These are phyloP conservation scores for Erpetoichthys calabaricus DNA, from an alignment of 2,797 vertebrate species.

Conservation along the genomic window DNA sequence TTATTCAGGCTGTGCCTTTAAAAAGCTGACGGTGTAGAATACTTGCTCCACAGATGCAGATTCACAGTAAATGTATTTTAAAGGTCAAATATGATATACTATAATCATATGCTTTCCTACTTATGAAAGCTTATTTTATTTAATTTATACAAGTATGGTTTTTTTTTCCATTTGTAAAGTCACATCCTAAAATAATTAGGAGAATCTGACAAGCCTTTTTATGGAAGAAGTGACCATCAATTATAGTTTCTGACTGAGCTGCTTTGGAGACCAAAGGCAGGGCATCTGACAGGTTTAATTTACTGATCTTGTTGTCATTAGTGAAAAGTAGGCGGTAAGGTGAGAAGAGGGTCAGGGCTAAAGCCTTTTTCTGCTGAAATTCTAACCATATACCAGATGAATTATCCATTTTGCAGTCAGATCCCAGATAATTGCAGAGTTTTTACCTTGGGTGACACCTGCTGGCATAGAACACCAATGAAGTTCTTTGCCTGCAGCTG, in stretches of 20 bases:
- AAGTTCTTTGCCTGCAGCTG: not conserved
- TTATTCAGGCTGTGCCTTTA: no score
- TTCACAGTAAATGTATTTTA: no score
- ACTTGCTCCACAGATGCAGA: no score
- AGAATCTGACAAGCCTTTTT: slow-evolving; percentile 24
- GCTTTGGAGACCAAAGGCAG: slow-evolving; percentile 22
- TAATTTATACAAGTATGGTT: slow-evolving; percentile 27
- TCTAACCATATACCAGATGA: slow-evolving; percentile 18
- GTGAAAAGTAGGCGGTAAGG: slow-evolving; percentile 21
- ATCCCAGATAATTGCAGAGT: slow-evolving; percentile 12
- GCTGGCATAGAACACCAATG: slow-evolving; percentile 24
- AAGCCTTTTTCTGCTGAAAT: slow-evolving; percentile 19
- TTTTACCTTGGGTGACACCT: slow-evolving; percentile 43
- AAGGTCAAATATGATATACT: slow-evolving; percentile 2
- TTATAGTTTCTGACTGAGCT: slow-evolving; percentile 18
- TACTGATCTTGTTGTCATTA: slow-evolving; percentile 27
- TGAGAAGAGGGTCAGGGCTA: slow-evolving; percentile 24
- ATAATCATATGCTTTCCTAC: slow-evolving; percentile 26
- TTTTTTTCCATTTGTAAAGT: slow-evolving; percentile 24
- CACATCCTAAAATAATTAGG: slow-evolving; percentile 29
- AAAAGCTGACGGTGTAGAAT: no score
- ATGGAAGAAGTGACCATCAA: slow-evolving; percentile 27
- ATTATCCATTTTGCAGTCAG: slow-evolving; percentile 17
- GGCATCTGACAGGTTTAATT: slow-evolving; percentile 27
- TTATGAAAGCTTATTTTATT: slow-evolving; percentile 23